Evolutionary conservation across 2,113 vertebrate species (phyloP).

Genomic region (Sinosuthora webbiana): DNA sequence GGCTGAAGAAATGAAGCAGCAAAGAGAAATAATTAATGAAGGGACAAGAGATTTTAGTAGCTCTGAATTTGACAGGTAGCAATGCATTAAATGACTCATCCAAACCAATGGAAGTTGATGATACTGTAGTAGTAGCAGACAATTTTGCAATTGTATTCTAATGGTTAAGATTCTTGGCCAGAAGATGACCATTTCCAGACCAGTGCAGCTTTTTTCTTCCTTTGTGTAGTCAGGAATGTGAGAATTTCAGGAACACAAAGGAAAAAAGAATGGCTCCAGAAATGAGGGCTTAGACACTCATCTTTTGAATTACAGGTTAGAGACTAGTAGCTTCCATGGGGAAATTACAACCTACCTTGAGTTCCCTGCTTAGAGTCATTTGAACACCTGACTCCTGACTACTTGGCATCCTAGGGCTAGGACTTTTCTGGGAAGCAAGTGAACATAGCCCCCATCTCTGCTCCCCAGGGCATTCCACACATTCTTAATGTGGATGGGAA

Average conservation of each 20-base stretch:
- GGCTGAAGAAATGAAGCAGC: slow-evolving; percentile 10
- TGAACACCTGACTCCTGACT: not conserved
- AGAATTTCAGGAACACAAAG: not conserved
- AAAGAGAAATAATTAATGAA: not conserved
- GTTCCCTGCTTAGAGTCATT: not conserved
- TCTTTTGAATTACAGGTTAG: not conserved
- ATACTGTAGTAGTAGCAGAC: not conserved
- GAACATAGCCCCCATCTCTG: not conserved
- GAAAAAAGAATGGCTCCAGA: not conserved
- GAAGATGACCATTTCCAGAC: not conserved
- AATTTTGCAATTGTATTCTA: not conserved
- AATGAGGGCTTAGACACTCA: not conserved
- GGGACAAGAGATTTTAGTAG: not conserved
- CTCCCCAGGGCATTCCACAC: not conserved
- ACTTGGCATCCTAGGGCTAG: rapidly evolving
- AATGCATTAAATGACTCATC: not conserved
- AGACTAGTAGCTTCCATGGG: not conserved
- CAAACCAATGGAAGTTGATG: not conserved
- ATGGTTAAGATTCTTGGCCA: not conserved
- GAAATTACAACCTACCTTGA: not conserved
- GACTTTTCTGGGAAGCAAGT: not conserved
- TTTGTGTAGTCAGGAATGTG: not conserved
- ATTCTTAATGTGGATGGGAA: not conserved
- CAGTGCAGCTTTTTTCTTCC: not conserved
- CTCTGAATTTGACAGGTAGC: not conserved